Evolutionary conservation across 1,140 invertebrate genomes (phyloP).

Genomic region (Plutomurus gul): DNA sequence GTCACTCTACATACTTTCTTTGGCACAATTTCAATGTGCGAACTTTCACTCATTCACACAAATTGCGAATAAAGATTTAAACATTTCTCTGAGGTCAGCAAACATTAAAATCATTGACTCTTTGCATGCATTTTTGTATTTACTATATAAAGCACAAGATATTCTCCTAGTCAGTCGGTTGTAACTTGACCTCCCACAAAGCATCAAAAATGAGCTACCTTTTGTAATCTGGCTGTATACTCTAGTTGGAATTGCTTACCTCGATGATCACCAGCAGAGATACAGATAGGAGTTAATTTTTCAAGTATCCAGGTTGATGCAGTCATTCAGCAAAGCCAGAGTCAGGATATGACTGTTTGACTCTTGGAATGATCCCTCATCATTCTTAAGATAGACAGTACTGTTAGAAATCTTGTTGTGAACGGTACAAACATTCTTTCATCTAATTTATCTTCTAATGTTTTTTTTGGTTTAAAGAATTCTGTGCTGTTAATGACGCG

Average conservation of each 20-base stretch:
- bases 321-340: background rate
- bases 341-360: background rate
- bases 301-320: background rate
- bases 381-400: background rate
- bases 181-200: too few relatives aligned
- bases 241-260: too few relatives aligned
- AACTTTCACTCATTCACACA: background rate
- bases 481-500: background rate
- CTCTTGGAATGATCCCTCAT: background rate
- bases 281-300: background rate
- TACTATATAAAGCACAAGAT: too few relatives aligned
- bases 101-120: too few relatives aligned
- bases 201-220: too few relatives aligned
- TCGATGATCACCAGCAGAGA: too few relatives aligned
- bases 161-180: too few relatives aligned
- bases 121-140: too few relatives aligned
- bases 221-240: too few relatives aligned
- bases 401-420: conserved; percentile 24
- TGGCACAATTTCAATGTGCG: too few relatives aligned
- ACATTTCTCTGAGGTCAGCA: too few relatives aligned
- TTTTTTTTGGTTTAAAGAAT: background rate
- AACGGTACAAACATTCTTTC: background rate
- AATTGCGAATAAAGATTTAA: background rate
- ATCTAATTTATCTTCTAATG: background rate
- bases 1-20: background rate